Base-by-base conservation (phyloP, 2,888 invertebrate genomes). In the Ennomos quercinarius region DNA sequence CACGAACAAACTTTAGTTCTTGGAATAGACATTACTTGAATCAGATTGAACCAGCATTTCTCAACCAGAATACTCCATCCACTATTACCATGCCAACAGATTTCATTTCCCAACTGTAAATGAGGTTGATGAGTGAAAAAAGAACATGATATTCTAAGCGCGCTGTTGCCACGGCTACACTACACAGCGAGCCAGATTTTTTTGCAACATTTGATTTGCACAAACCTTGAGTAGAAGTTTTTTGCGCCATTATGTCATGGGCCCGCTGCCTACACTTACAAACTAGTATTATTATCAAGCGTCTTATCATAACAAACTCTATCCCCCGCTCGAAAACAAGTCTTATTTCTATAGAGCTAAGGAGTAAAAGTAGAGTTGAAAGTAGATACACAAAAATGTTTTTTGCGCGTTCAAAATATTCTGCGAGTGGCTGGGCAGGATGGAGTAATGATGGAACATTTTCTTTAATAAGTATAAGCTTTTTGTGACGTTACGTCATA, bases 191-290 rank as follows among this genome's bases (percentile, higher is more conserved):
- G 11, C 38, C 42, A 35, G 9, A 44, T 71, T 74, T 76, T n/a
- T 76, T 71, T 66, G 58, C 69, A 50, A 41, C 56, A 45, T 49
- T 48, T 70, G 73, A 77, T 71, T 74, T 67, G 67, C 69, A 68
- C 57, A 66, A 75, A 72, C 75, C 76, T 75, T 74, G 76, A 74
- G 74, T 75, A 67, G 72, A 61, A 64, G 67, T 76, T 82, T 81
- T 82, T 82, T 81, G 78, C 62, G 36, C 71, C 74, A 74, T 81
- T 80, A 80, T 81, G 81, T 81, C 81, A 81, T 77, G 73, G 63
- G 57, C 50, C 52, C 63, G 59, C 67, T 70, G 68, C 71, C 71
- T 68, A 71, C 67, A 70, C 68, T 68, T 64, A 66, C 68, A 63
- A 66, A 64, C 64, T 61, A 57, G 62, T 67, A 70, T 71, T 70